Conservation (phyloP, 2,888 invertebrate species). For the Stenodema calcarata region DNA sequence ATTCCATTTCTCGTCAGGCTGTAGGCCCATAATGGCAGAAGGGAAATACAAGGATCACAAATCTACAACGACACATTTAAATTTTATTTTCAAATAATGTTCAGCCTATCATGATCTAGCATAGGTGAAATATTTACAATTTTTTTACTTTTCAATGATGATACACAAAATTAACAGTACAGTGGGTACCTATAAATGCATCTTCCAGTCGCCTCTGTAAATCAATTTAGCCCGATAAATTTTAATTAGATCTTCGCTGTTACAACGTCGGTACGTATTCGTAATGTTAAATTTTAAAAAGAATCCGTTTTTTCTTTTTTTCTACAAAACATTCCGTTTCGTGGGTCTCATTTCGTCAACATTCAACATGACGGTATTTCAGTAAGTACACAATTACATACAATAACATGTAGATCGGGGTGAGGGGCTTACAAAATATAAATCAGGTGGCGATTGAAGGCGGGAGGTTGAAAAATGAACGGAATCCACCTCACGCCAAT, state of each 20-base stretch:
- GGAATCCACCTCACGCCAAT: slow-evolving; percentile 16
- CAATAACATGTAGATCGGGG: not conserved
- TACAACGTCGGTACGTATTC: not conserved
- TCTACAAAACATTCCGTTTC: too few species aligned
- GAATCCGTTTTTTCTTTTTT: too few species aligned
- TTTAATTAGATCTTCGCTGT: not conserved
- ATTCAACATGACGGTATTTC: not conserved
- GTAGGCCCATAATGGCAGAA: too few species aligned
- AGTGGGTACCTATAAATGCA: slow-evolving; percentile 23
- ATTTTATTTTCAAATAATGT: slow-evolving; percentile 40
- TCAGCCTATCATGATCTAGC: slow-evolving; percentile 40
- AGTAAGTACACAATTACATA: slow-evolving; percentile 2
- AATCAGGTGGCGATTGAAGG: not conserved
- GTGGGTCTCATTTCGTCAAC: not conserved
- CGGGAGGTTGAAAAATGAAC: slow-evolving; percentile 27
- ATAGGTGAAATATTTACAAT: slow-evolving; percentile 42
- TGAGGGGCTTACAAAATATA: not conserved
- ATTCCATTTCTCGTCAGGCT: too few species aligned
- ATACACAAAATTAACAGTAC: slow-evolving; percentile 33
- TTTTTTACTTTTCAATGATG: not conserved
- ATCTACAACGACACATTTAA: slow-evolving; percentile 47
- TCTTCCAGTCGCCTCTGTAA: not conserved
- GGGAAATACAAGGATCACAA: not conserved
- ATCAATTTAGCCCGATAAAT: not conserved
- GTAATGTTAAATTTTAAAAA: not conserved